These are phyloP conservation scores for Microctonus hyperodae DNA, from an alignment of 2,888 invertebrate species.

Conservation along the genomic window DNA sequence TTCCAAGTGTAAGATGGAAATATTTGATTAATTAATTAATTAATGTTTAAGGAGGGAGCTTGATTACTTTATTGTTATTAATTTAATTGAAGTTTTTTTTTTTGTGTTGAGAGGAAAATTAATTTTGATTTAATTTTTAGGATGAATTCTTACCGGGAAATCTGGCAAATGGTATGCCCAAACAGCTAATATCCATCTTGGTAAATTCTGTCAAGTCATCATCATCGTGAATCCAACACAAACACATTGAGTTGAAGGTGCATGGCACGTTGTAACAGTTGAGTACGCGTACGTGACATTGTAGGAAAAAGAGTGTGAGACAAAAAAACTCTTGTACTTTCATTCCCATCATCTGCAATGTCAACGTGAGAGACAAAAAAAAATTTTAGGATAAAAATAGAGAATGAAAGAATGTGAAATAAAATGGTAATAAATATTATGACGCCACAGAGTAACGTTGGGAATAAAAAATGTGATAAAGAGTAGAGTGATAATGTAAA, in stretches of 20 bases:
- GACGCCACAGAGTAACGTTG: not conserved
- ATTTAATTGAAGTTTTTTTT: too few relatives aligned
- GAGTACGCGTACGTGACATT: slow-evolving; percentile 63
- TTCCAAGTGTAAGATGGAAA: too few relatives aligned
- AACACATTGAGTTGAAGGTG: slow-evolving; percentile 75
- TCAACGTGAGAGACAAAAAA: slow-evolving; percentile 21
- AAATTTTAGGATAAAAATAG: not conserved
- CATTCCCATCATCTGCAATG: slow-evolving; percentile 37
- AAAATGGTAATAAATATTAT: not conserved
- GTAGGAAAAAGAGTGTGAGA: slow-evolving; percentile 45
- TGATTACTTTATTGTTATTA: not conserved
- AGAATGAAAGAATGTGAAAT: not conserved
- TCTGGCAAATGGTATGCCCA: slow-evolving; percentile 76
- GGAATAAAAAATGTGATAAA: not conserved
- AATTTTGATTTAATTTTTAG: not conserved
- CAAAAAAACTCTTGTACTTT: slow-evolving; percentile 32
- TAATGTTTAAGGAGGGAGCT: too few relatives aligned
- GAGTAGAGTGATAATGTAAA: too few relatives aligned
- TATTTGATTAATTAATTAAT: too few relatives aligned
- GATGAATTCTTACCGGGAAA: slow-evolving; percentile 69
- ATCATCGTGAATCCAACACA: slow-evolving; percentile 71
- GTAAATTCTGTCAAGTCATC: slow-evolving; percentile 54
- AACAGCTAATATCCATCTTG: slow-evolving; percentile 70
- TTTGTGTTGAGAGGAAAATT: not conserved
- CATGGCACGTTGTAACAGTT: slow-evolving; percentile 68